Evolutionary conservation across 2,888 invertebrate species (phyloP), one percentile per base, ranked within the genome.

Genomic region (Spilarctia lutea): DNA sequence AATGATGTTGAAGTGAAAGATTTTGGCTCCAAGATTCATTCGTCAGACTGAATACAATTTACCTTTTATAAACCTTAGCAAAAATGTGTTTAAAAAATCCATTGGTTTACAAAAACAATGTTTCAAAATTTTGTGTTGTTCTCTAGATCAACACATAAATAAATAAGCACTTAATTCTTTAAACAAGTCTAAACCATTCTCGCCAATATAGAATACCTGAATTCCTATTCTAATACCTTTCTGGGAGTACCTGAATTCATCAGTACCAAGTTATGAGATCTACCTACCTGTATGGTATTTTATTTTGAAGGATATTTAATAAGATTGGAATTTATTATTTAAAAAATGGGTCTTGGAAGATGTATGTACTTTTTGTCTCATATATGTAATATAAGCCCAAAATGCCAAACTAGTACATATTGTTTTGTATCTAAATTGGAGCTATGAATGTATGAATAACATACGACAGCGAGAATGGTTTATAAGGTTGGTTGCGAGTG

Each of bases 401-500:
- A 68, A 45, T 24, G 18, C n/a, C 27, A 27, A 56, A 18, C 18
- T 18, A 60, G 18, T 56, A 4, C 69, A 56, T 33, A 33, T 52
- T 10, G 6, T 30, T 45, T 20, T 33, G 3, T 20, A 35, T 24
- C 20, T 16, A 42, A 63, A 63, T 63, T 30, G 30, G 16, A 7
- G 42, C 67, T 10, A 30, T 20, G n/a, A 20, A 68, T 30, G 45
- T 11, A 48, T 68, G 27, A n/a, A 11, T 68, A 11, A 68, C 24
- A 11, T 30, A 52, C 10, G 30, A 30, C 20, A 7, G n/a, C 27
- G 56, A 68, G 30, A 52, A 33, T 35, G 33, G 33, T 48, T 48
- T 45, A 18, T 3, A 56, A 16, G 13, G 48, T 48, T n/a, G 75
- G 35, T 48, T 73, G 78, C 75, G 75, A 70, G 72, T 71, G 71